Evolutionary conservation across 2,888 invertebrate genomes (phyloP).

Genomic region (Lasioglossum pauxillum): DNA sequence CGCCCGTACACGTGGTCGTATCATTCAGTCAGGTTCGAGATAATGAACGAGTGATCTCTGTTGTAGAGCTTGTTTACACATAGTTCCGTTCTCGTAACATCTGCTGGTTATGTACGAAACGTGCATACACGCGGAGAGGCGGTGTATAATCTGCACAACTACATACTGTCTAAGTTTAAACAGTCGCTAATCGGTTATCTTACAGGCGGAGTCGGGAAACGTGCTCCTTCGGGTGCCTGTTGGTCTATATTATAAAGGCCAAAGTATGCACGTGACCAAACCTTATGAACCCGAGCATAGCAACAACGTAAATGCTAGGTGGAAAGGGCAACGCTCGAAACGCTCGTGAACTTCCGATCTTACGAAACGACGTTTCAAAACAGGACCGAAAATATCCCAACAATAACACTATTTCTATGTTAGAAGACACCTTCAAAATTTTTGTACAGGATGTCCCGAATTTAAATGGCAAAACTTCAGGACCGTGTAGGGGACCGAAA

Average conservation of each 20-base stretch:
- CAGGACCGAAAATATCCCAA: not conserved
- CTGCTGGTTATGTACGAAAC: not conserved
- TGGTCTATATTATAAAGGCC: slow-evolving; percentile 5
- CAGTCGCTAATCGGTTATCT: slow-evolving; percentile 13
- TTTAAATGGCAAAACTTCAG: too few species aligned
- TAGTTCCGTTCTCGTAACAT: not conserved
- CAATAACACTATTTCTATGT: not conserved
- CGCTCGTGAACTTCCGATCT: not conserved
- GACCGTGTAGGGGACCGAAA: too few species aligned
- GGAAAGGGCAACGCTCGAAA: not conserved
- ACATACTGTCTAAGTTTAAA: not conserved
- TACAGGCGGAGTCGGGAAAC: not conserved
- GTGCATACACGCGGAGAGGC: not conserved
- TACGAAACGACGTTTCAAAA: not conserved
- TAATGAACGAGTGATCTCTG: not conserved
- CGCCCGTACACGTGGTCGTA: too few species aligned
- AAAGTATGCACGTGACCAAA: not conserved
- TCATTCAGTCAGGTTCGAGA: not conserved
- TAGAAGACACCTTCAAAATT: not conserved
- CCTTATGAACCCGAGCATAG: not conserved
- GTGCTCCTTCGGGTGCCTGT: slow-evolving; percentile 6
- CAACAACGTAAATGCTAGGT: not conserved
- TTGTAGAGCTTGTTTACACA: not conserved
- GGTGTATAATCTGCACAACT: not conserved
- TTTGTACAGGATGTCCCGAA: too few species aligned